A percentile compares a stretch with the other conserved stretches of the same genome.
Conservation (phyloP, 2,888 invertebrate species). For the Drosophila kuntzei region DNA sequence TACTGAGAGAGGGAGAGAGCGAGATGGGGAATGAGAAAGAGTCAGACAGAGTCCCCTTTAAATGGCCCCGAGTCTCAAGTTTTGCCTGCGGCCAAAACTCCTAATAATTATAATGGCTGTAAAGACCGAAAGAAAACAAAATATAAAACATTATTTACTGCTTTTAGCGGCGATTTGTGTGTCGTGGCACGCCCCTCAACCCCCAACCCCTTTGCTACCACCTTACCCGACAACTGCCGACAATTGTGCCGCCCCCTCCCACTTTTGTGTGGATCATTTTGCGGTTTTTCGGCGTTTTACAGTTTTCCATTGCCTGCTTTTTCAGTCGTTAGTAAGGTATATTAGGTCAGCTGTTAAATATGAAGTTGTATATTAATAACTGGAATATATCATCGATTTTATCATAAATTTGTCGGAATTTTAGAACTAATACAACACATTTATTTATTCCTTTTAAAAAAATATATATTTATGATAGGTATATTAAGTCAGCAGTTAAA, state of each 20-base stretch:
- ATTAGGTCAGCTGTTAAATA: not conserved
- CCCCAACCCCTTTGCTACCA: not conserved
- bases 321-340: not conserved
- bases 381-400: too few relatives aligned
- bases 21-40: not conserved
- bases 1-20: not conserved
- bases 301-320: conserved; percentile 8
- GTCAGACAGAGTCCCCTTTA: conserved; percentile 18
- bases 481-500: too few relatives aligned
- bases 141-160: conserved; percentile 55
- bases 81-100: conserved; percentile 17
- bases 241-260: conserved; percentile 40
- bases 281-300: conserved; percentile 24
- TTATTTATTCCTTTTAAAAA: too few relatives aligned
- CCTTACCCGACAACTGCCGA: conserved; percentile 44
- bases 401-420: too few relatives aligned
- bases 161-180: conserved; percentile 71
- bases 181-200: conserved; percentile 47
- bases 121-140: conserved; percentile 18
- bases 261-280: conserved; percentile 26
- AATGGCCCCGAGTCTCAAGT: conserved; percentile 30
- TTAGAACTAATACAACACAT: too few relatives aligned
- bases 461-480: too few relatives aligned
- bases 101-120: conserved; percentile 53
- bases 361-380: not conserved